phyloP scores from a whole-genome alignment of 1,140 invertebrate species.

The Mylabris phalerata region DNA sequence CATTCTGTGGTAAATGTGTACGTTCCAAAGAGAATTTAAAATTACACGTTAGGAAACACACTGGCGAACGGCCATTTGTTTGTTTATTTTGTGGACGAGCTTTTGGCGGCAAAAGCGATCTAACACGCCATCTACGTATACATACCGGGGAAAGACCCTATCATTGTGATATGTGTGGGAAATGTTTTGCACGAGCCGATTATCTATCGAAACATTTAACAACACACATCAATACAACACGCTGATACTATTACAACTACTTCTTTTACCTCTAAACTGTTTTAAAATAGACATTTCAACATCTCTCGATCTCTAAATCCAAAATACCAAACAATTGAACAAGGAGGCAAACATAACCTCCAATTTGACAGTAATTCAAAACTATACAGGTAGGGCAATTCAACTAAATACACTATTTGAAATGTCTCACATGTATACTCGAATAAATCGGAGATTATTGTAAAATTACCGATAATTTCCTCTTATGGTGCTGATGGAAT shows the following conservation, averaged over 20 bases:
- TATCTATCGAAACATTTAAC: conserved; percentile 87
- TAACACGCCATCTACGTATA: conserved; percentile 77
- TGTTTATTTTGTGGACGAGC: conserved; percentile 80
- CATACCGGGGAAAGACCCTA: conserved; percentile 82
- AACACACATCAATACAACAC: conserved; percentile 73
- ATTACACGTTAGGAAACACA: conserved; percentile 81
- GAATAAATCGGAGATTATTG: no score
- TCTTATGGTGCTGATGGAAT: no score
- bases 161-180: conserved; percentile 85
- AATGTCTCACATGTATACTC: neutral
- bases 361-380: neutral
- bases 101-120: conserved; percentile 79
- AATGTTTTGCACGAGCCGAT: conserved; percentile 82
- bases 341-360: neutral
- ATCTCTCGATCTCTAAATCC: no score
- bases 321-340: no score
- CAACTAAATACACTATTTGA: neutral
- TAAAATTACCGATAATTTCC: no score
- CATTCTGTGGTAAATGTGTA: conserved; percentile 83
- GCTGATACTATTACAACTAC: conserved; percentile 34
- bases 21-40: conserved; percentile 82
- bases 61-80: conserved; percentile 78
- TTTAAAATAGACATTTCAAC: neutral
- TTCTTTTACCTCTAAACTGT: neutral
- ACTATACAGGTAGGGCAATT: no score